A percentile compares a stretch with the other conserved stretches of the same genome.
phyloP scores from a whole-genome alignment of 2,113 vertebrate genomes.

The Hippocampus zosterae region DNA sequence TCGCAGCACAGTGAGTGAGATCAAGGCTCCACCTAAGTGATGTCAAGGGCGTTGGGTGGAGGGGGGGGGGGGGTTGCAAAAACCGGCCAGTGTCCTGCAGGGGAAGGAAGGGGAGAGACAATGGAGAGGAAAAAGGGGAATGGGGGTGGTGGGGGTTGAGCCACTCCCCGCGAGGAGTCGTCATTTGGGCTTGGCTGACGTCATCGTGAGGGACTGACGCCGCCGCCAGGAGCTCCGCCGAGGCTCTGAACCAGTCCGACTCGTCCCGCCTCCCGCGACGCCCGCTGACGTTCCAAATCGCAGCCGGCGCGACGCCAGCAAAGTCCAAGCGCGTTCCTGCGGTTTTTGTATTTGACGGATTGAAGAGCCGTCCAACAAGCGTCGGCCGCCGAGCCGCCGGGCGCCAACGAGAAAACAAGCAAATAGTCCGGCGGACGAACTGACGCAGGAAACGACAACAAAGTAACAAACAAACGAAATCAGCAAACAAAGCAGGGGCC shows the following conservation, averaged over 20 bases:
- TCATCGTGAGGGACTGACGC: slow-evolving; percentile 20
- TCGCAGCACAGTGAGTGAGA: background rate
- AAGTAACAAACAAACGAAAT: no score
- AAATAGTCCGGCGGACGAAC: no score
- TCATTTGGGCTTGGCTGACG: background rate
- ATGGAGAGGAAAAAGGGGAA: slow-evolving; percentile 1
- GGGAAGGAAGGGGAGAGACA: background rate
- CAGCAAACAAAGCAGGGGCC: no score
- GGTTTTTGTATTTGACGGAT: no score
- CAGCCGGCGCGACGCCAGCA: slow-evolving; percentile 5
- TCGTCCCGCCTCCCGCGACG: background rate
- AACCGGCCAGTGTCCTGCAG: background rate
- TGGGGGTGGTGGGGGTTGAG: background rate
- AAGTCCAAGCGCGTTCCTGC: no score
- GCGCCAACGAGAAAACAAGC: no score
- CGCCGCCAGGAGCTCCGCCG: slow-evolving; percentile 30
- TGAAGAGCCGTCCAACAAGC: no score
- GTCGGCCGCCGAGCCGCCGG: no score
- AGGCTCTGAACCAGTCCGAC: slow-evolving; percentile 48
- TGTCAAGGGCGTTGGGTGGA: background rate
- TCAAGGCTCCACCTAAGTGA: background rate
- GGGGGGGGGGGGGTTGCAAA: background rate
- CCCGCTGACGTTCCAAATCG: background rate
- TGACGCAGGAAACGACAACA: no score
- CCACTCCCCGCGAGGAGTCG: background rate